These are phyloP conservation scores for Bombylius discolor DNA, from an alignment of 2,888 invertebrate species.

Conservation along the genomic window DNA sequence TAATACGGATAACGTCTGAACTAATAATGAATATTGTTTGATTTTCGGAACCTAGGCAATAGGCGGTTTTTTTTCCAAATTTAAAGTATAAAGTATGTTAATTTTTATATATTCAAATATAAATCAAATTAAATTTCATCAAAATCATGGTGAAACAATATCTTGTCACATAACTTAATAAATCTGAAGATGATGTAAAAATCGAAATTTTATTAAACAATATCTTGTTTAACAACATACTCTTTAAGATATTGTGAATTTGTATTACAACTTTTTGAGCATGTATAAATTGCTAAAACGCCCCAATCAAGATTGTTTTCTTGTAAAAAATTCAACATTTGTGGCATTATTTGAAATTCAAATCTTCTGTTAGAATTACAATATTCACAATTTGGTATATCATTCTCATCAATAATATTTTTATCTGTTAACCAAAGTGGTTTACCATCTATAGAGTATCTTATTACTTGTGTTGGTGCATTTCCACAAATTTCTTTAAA, in stretches of 20 bases:
- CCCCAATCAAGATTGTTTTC: constrained; percentile 94
- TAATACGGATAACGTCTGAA: no score
- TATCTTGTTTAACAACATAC: constrained; percentile 76
- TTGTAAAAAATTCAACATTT: constrained; percentile 55
- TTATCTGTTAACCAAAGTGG: constrained; percentile 75
- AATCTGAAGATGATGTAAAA: no score
- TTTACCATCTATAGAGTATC: constrained; percentile 64
- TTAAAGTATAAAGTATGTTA: no score
- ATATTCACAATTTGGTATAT: constrained; percentile 57
- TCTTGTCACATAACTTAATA: no score
- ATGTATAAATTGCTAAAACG: constrained; percentile 72
- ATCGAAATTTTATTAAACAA: constrained; percentile 14
- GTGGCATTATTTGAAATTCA: constrained; percentile 89
- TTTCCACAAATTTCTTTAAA: constrained; percentile 60
- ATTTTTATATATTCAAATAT: no score
- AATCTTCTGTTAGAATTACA: constrained; percentile 71
- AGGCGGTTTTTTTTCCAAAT: no score
- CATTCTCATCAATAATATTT: constrained; percentile 19
- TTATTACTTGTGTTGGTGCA: constrained; percentile 67
- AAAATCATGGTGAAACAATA: no score
- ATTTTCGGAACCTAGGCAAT: no score
- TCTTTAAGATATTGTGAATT: constrained; percentile 61
- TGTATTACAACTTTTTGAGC: constrained; percentile 58
- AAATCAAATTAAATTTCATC: no score
- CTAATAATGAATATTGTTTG: no score